Conservation (phyloP, 2,113 vertebrate genomes). For the Anser cygnoides region DNA sequence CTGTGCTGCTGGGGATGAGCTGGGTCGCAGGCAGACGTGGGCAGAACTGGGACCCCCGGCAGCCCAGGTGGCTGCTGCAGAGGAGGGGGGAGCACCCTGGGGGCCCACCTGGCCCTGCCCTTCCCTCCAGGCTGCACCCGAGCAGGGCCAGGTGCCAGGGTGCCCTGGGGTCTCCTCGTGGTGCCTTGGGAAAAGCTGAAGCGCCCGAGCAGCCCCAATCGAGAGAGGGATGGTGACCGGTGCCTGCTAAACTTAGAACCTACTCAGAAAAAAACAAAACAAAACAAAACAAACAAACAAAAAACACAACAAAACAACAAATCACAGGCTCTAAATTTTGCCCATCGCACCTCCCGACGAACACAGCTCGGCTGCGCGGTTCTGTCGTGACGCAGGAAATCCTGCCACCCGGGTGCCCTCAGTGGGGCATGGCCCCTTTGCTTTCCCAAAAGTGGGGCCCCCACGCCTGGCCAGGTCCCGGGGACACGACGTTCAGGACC, state of each 20-base stretch:
- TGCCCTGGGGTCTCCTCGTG: no score
- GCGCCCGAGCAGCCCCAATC: neutral
- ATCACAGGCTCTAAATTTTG: conserved; percentile 46
- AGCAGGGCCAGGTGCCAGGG: neutral
- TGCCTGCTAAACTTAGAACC: conserved; percentile 53
- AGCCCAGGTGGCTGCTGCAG: neutral
- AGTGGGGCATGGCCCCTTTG: accelerated
- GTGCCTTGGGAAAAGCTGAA: neutral
- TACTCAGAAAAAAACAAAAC: neutral
- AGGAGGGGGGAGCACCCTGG: neutral
- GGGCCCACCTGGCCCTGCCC: neutral
- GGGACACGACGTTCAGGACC: neutral
- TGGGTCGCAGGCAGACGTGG: neutral
- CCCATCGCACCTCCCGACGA: neutral
- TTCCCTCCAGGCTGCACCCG: neutral
- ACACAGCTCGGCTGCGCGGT: neutral
- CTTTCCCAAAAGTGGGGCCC: accelerated
- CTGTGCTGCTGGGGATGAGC: neutral
- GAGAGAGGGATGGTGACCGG: neutral
- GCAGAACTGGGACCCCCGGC: accelerated
- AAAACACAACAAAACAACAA: neutral
- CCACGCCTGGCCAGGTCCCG: accelerated
- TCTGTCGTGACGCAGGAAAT: neutral
- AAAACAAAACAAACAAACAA: neutral
- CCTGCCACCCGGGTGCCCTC: accelerated